Conservation (phyloP, 2,888 invertebrate genomes). For the Xiphydria camelus region DNA sequence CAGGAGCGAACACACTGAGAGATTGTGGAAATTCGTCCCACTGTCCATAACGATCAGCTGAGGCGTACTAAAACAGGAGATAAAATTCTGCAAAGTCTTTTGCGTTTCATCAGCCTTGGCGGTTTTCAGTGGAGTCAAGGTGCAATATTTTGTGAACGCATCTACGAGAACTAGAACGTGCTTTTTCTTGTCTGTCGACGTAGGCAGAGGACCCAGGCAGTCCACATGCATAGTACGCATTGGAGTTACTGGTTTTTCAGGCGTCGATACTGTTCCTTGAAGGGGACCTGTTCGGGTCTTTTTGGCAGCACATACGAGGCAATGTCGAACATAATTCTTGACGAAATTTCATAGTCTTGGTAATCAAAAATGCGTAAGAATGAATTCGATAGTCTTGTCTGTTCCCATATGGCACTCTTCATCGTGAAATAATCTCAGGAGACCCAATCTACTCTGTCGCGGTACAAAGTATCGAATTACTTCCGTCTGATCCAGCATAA, state of each 20-base stretch:
- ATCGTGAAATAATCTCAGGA: conserved; percentile 30
- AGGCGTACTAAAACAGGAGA: conserved; percentile 27
- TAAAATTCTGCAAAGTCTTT: conserved; percentile 16
- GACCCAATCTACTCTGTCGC: conserved; percentile 23
- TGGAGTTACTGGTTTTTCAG: conserved; percentile 20
- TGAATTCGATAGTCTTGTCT: conserved; percentile 22
- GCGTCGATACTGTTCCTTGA: conserved; percentile 19
- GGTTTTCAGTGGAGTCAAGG: conserved; percentile 20
- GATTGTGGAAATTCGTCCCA: conserved; percentile 25
- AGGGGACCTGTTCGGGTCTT: conserved; percentile 13
- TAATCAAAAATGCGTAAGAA: conserved; percentile 18
- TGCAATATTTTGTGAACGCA: conserved; percentile 26
- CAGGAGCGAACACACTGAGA: conserved; percentile 21
- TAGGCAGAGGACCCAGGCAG: conserved; percentile 18
- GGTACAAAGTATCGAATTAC: no score
- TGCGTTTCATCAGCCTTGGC: conserved; percentile 6
- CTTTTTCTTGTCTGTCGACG: not conserved
- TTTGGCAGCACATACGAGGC: conserved; percentile 14
- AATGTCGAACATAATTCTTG: not conserved
- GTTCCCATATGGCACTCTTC: conserved; percentile 24
- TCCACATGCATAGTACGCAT: conserved; percentile 21
- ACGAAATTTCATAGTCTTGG: not conserved
- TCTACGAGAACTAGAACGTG: conserved; percentile 12
- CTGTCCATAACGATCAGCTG: conserved; percentile 23
- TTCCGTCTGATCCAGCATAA: no score